phyloP scores from a whole-genome alignment of 2,113 vertebrate genomes.

The Myotis davidii region DNA sequence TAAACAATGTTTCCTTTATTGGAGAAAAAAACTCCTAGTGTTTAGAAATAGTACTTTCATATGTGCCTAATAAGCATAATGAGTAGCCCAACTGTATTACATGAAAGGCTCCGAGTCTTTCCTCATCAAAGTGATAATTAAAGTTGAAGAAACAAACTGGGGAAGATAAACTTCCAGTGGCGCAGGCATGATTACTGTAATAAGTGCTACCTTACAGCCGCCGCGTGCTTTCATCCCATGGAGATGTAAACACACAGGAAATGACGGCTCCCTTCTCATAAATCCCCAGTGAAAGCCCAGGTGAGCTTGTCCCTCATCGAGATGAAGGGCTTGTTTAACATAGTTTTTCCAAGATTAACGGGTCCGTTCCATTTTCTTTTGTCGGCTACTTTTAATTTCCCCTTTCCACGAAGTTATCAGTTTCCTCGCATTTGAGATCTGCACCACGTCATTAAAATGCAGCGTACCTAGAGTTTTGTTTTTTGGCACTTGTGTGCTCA shows the following conservation, averaged over 20 bases:
- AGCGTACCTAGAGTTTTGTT: constrained; percentile 59
- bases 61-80: constrained; percentile 55
- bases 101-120: constrained; percentile 40
- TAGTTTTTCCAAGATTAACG: constrained; percentile 58
- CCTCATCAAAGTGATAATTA: constrained; percentile 59
- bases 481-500: constrained; percentile 33
- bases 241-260: constrained; percentile 57
- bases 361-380: constrained; percentile 78
- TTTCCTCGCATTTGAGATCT: constrained; percentile 65
- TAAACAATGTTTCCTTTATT: constrained; percentile 39
- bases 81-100: constrained; percentile 1
- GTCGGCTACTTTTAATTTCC: constrained; percentile 81
- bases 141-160: constrained; percentile 52
- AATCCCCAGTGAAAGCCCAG: constrained; percentile 34
- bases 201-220: background rate
- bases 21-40: background rate
- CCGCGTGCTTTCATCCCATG: background rate
- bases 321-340: constrained; percentile 76
- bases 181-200: background rate
- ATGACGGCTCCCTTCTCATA: constrained; percentile 39
- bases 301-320: constrained; percentile 66
- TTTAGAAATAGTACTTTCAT: constrained; percentile 59
- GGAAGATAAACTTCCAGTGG: background rate
- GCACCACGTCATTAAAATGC: constrained; percentile 68
- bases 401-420: constrained; percentile 73